phyloP scores from a whole-genome alignment of 2,113 vertebrate genomes.

The Alligator mississippiensis region DNA sequence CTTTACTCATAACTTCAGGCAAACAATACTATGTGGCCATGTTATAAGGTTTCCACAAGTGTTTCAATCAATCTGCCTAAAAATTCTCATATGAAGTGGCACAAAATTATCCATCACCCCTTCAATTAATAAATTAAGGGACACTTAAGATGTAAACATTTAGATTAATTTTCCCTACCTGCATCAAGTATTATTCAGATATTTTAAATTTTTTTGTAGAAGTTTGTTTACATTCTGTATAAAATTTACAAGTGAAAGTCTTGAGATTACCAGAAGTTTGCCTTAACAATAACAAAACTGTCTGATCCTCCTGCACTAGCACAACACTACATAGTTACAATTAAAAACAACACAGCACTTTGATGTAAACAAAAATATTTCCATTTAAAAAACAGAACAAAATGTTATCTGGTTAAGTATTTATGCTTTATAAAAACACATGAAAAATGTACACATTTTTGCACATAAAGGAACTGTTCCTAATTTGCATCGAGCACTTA shows the following conservation, averaged over 20 bases:
- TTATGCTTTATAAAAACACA: background rate
- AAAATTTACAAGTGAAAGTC: background rate
- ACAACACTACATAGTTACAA: background rate
- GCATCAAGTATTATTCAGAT: background rate
- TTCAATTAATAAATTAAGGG: background rate
- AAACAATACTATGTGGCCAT: rapidly evolving
- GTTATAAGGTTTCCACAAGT: background rate
- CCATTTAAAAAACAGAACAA: background rate
- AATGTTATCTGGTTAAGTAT: too few relatives aligned
- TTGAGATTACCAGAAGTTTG: background rate
- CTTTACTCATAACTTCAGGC: too few relatives aligned
- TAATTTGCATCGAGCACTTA: background rate
- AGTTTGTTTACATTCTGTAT: background rate
- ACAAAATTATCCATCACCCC: background rate
- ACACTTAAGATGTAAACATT: background rate
- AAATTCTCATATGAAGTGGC: background rate
- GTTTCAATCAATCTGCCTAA: background rate
- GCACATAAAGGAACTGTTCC: background rate
- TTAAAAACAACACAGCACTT: background rate
- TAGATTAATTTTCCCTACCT: background rate
- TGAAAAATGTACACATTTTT: background rate
- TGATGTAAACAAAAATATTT: background rate
- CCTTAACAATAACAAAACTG: background rate
- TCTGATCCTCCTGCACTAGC: background rate
- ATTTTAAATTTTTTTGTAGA: background rate